These are phyloP conservation scores for Mastomys coucha DNA, from an alignment of 2,113 vertebrate species.

Conservation along the genomic window DNA sequence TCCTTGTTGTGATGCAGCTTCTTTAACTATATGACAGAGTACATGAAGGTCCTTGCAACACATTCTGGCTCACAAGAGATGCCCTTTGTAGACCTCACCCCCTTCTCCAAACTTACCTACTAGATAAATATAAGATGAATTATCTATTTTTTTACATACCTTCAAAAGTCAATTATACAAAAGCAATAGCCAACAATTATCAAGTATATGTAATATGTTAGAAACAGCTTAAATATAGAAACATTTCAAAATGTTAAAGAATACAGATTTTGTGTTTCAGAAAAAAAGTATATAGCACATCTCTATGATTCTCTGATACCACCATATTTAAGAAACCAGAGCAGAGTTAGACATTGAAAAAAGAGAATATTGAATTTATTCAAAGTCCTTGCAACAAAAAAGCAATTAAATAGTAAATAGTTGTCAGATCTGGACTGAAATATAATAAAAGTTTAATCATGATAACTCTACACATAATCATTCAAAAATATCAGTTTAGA, in stretches of 20 bases:
- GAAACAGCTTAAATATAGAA: neutral
- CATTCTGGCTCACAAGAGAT: neutral
- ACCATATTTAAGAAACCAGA: neutral
- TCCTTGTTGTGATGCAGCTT: neutral
- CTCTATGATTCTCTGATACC: neutral
- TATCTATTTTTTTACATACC: neutral
- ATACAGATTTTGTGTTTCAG: neutral
- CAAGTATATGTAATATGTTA: neutral
- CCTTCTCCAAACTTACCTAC: neutral
- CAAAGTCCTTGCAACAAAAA: neutral
- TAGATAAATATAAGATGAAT: neutral
- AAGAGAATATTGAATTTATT: neutral
- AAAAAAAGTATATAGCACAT: neutral
- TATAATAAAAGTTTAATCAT: neutral
- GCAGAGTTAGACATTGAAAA: neutral
- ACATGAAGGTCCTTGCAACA: neutral
- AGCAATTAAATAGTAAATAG: neutral
- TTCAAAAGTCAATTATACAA: neutral
- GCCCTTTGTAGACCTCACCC: neutral
- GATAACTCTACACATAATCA: neutral
- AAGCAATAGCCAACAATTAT: neutral
- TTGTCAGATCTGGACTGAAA: neutral
- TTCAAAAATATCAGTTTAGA: neutral
- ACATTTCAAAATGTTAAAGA: neutral
- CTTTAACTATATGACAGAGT: neutral